Evolutionary conservation across 1,140 invertebrate genomes (phyloP).

Genomic region (Plectrocnemia conspersa): DNA sequence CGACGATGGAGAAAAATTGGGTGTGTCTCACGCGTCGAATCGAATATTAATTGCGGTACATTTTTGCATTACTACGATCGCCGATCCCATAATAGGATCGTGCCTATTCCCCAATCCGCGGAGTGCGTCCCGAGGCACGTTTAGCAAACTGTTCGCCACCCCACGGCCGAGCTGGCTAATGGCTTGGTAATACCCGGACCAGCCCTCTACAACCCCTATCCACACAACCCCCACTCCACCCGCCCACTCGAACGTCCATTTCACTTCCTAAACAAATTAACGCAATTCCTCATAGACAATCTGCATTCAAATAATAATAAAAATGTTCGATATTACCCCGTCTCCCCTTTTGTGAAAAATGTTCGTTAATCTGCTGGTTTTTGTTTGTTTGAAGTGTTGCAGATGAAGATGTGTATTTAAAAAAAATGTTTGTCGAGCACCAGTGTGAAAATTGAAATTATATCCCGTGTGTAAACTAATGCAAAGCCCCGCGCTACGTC

Average conservation of each 20-base stretch:
- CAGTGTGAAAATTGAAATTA: conserved; percentile 27
- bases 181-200: conserved; percentile 9
- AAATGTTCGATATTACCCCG: too few species aligned
- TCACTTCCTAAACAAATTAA: too few species aligned
- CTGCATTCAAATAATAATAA: too few species aligned
- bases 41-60: too few species aligned
- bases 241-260: too few species aligned
- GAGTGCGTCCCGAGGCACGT: conserved; percentile 10
- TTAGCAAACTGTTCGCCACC: conserved; percentile 9
- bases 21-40: too few species aligned
- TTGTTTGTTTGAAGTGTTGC: too few species aligned
- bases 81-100: conserved; percentile 9
- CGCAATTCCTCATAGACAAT: too few species aligned
- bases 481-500: background rate
- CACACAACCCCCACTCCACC: background rate
- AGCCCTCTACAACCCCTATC: background rate
- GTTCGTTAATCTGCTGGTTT: too few species aligned
- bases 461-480: conserved; percentile 26
- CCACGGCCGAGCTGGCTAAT: conserved; percentile 4
- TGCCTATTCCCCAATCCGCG: conserved; percentile 16
- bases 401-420: background rate
- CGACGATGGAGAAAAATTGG: too few species aligned
- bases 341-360: too few species aligned
- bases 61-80: background rate
- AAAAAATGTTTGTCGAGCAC: conserved; percentile 14